These are phyloP conservation scores for Akabosia matsudoensis DNA, from an alignment of 1,140 invertebrate species.

Conservation along the genomic window DNA sequence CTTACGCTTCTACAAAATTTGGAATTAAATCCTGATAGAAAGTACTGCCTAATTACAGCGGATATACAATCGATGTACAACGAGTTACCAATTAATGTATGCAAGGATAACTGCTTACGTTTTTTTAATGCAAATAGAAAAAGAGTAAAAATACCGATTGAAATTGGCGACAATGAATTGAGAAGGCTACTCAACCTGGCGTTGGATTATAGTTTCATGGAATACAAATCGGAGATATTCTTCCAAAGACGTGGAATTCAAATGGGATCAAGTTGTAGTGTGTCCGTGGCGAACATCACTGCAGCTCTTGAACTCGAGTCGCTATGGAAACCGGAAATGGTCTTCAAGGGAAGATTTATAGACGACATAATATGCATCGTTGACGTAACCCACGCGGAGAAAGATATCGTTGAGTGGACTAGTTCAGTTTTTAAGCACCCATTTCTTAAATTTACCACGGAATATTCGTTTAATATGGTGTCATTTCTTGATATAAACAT, in stretches of 20 bases:
- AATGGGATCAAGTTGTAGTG: not conserved
- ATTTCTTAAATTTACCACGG: not conserved
- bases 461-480: not conserved
- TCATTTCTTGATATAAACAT: not conserved
- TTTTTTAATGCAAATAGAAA: not conserved
- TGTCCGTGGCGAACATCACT: conserved; percentile 3
- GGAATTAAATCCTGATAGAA: not conserved
- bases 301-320: not conserved
- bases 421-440: not conserved
- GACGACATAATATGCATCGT: conserved; percentile 4
- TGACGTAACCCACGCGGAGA: not conserved
- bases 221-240: not conserved
- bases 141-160: not conserved
- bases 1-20: not conserved
- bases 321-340: not conserved
- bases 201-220: conserved; percentile 10
- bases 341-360: conserved; percentile 10
- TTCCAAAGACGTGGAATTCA: not conserved
- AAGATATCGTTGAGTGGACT: not conserved
- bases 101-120: not conserved
- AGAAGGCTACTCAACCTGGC: not conserved
- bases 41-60: not conserved
- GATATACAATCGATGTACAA: not conserved
- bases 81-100: not conserved
- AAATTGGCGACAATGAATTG: not conserved